Base-by-base conservation (phyloP, 37 sponge, comb jelly and placozoan genomes). In the Eunapius fragilis region DNA sequence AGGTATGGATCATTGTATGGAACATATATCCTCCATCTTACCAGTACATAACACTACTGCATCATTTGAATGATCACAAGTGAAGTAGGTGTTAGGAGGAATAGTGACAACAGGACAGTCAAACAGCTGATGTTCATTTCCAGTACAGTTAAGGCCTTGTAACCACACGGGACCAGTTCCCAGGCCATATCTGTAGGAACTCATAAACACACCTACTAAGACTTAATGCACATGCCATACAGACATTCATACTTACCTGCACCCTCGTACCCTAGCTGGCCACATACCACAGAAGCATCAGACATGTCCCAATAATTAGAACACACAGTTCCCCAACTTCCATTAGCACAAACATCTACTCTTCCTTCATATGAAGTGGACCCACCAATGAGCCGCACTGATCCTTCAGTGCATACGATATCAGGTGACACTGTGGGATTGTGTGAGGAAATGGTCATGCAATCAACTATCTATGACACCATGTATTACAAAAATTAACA, bases 281-380 rank as follows among this genome's bases (percentile, higher is more conserved):
- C 23, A 35, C 75, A 75, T 24, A 31, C 75, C 75, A 75, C 75
- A 36, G 32, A 23, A 75, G 75, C 75, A 75, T 32, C 34, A 32
- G 3, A 31, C 2, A n/a, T 25, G 68, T 85, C 70, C 85, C 85
- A 85, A 23, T 70, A 31, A 69, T 85, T 77, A 68, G 76, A 76
- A 77, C 85, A 85, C 37, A 85, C 77, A 7, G 85, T 77, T 19
- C 85, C 85, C 85, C 85, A 85, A 11, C 70, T 41, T 25, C 85
- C 85, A 33, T 85, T 69, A 2, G 77, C 37, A 76, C 85, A 85
- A 31, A 85, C 45, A 70, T 85, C 77, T 71, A 85, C 85, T 25
- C 77, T 45, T 17, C 85, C 85, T 31, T 85, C 85, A 68, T 77
- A 85, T 22, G 13, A 28, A 10, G 41, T 77, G 70, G 37, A n/a